Percentiles rank a stretch among this genome's conserved stretches.
phyloP scores from a whole-genome alignment of 2,888 invertebrate species.

The Alloscopus bannaensis region DNA sequence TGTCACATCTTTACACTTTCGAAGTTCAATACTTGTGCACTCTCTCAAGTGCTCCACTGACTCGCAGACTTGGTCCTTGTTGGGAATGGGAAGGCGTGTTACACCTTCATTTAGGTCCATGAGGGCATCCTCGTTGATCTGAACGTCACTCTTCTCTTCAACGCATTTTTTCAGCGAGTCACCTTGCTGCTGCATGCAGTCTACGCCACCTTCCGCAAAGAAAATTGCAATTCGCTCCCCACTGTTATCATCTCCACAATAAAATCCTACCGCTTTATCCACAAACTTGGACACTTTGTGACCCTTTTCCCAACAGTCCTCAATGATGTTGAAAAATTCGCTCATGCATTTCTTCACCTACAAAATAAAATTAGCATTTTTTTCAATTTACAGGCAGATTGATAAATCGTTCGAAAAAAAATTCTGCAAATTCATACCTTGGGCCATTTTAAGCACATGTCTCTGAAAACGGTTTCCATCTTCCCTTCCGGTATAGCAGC shows the following conservation, averaged over 20 bases:
- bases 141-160: constrained; percentile 49
- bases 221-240: constrained; percentile 70
- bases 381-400: neutral
- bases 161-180: constrained; percentile 69
- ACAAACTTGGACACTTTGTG: constrained; percentile 66
- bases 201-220: constrained; percentile 70
- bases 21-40: constrained; percentile 63
- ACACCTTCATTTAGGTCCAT: constrained; percentile 33
- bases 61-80: constrained; percentile 51
- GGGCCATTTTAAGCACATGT: constrained; percentile 71
- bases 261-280: constrained; percentile 69
- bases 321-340: constrained; percentile 62
- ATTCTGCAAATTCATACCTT: constrained; percentile 29
- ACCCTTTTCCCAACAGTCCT: constrained; percentile 71
- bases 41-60: constrained; percentile 60
- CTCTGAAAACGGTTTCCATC: constrained; percentile 70
- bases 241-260: constrained; percentile 71
- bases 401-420: neutral
- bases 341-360: constrained; percentile 66
- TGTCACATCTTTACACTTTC: constrained; percentile 69
- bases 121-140: constrained; percentile 11
- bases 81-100: constrained; percentile 16
- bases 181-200: constrained; percentile 68
- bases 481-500: constrained; percentile 71
- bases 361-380: constrained; percentile 2